A percentile compares a stretch with the other conserved stretches of the same genome.
phyloP scores from a whole-genome alignment of 2,888 invertebrate genomes.

The Athalia circularis region DNA sequence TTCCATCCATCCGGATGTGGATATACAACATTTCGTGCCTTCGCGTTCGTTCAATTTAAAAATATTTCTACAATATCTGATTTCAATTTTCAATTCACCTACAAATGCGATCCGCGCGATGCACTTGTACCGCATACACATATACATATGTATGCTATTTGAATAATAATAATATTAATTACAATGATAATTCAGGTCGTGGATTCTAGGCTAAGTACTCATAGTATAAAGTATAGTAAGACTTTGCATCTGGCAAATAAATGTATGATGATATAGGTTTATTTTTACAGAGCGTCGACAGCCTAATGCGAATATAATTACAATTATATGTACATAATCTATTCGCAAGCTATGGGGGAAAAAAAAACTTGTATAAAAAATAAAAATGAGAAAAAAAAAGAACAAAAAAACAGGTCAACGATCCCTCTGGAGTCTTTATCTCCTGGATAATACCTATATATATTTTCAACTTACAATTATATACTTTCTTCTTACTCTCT shows the following conservation, averaged over 20 bases:
- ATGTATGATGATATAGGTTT: not conserved
- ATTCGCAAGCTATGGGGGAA: slow-evolving; percentile 10
- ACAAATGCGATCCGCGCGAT: too few species aligned
- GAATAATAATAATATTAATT: not conserved
- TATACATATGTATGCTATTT: not conserved
- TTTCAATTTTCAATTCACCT: not conserved
- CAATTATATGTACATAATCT: not conserved
- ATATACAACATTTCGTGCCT: too few species aligned
- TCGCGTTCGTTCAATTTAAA: too few species aligned
- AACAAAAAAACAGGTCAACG: slow-evolving; percentile 2
- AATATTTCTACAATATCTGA: not conserved
- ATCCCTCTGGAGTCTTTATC: slow-evolving; percentile 2
- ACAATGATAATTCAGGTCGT: not conserved
- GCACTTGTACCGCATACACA: too few species aligned
- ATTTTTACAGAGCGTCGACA: not conserved
- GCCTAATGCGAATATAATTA: slow-evolving; percentile 40
- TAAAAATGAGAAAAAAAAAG: too few species aligned
- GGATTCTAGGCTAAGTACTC: slow-evolving; percentile 10
- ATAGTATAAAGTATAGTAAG: not conserved
- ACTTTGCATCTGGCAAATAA: not conserved
- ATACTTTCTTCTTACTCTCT: not conserved
- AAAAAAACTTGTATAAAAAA: too few species aligned
- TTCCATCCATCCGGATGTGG: too few species aligned
- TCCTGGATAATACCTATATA: not conserved
- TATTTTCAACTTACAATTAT: too few species aligned